Conservation (phyloP, 53 echinoderm and acorn worm species). For the Luidia sarsii region DNA sequence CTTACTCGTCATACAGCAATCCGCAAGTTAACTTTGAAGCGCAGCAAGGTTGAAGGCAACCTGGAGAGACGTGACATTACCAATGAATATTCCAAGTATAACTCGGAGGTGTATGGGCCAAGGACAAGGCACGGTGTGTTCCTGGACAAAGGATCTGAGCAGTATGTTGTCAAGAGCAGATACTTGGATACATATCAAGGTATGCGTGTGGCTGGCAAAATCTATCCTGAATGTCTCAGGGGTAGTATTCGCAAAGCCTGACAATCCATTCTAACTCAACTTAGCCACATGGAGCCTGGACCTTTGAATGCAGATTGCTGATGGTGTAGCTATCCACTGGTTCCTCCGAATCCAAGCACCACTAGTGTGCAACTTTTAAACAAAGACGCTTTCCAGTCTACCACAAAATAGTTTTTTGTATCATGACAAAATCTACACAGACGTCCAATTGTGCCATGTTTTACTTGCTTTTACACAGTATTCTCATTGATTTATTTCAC, state of each 20-base stretch:
- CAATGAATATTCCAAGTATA: slow-evolving; percentile 72
- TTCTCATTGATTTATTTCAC: no score
- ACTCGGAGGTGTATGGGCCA: slow-evolving; percentile 89
- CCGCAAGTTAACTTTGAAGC: slow-evolving; percentile 85
- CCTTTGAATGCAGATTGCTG: neutral
- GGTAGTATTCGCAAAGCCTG: neutral
- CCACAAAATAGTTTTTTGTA: no score
- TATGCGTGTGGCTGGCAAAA: slow-evolving; percentile 45
- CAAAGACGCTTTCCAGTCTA: no score
- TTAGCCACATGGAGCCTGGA: no score
- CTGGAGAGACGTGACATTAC: slow-evolving; percentile 93
- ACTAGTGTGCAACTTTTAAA: no score
- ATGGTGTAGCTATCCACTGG: neutral
- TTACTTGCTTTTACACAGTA: no score
- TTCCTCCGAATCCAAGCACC: no score
- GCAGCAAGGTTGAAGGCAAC: slow-evolving; percentile 87
- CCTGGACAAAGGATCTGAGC: slow-evolving; percentile 95
- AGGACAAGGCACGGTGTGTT: slow-evolving; percentile 94
- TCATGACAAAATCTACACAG: no score
- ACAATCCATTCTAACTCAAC: no score
- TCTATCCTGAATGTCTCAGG: neutral
- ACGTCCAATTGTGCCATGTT: no score
- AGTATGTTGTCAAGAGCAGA: slow-evolving; percentile 92
- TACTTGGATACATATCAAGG: slow-evolving; percentile 93
- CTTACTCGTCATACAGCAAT: slow-evolving; percentile 60